Conservation (phyloP, 2,797 vertebrate species). For the Enteromius unitaeniatus region DNA sequence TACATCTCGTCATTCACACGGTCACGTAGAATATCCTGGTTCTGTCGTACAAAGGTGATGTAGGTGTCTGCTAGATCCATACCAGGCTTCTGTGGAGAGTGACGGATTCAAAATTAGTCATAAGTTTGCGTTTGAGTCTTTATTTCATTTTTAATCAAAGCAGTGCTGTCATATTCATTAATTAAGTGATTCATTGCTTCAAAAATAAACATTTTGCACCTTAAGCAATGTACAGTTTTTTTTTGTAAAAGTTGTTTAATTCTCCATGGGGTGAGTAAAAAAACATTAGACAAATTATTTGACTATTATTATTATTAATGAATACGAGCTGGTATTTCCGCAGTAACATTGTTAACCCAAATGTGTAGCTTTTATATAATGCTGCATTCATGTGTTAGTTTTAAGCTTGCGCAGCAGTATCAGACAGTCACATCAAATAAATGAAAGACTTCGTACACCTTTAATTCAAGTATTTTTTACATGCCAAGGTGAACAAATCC, state of each 20-base stretch:
- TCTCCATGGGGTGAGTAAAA: background rate
- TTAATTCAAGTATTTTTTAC: background rate
- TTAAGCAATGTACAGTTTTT: background rate
- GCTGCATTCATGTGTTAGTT: background rate
- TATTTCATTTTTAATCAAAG: background rate
- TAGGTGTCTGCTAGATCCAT: constrained; percentile 96
- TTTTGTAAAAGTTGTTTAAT: background rate
- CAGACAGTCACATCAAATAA: background rate
- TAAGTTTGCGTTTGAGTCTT: background rate
- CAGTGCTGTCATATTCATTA: background rate
- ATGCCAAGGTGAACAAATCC: background rate
- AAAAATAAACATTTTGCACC: background rate
- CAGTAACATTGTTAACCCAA: background rate
- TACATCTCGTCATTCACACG: constrained; percentile 92
- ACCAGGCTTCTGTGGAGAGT: constrained; percentile 87
- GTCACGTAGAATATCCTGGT: constrained; percentile 94
- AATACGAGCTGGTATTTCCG: background rate
- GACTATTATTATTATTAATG: background rate
- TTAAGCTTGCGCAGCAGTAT: background rate
- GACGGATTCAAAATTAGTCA: background rate
- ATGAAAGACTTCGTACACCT: background rate
- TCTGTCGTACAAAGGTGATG: constrained; percentile 93
- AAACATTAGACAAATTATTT: too few species aligned
- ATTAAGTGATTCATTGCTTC: background rate
- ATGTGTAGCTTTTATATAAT: background rate